These are phyloP conservation scores for Echeneis naucrates DNA, from an alignment of 2,797 vertebrate species.

Conservation along the genomic window DNA sequence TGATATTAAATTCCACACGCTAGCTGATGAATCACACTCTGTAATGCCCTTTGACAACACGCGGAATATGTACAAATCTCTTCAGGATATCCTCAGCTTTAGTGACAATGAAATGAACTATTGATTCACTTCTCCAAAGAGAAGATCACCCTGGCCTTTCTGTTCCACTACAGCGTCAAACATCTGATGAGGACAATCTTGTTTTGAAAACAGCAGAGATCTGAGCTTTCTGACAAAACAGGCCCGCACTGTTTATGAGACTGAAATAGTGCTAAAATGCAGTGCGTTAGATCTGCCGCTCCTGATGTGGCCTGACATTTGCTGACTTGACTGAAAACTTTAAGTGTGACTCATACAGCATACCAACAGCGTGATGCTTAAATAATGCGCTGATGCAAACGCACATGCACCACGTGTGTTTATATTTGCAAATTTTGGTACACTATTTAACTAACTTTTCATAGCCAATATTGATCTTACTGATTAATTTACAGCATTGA, in stretches of 20 bases:
- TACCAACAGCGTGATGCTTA: too few relatives aligned
- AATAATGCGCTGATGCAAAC: too few relatives aligned
- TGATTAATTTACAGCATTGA: neutral
- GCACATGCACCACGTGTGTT: too few relatives aligned
- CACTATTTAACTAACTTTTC: neutral
- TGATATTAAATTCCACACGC: neutral
- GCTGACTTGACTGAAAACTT: too few relatives aligned
- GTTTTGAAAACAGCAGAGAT: neutral
- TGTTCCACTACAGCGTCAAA: neutral
- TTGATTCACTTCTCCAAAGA: neutral
- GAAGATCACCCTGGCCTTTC: neutral
- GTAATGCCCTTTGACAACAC: too few relatives aligned
- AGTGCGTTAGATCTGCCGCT: too few relatives aligned
- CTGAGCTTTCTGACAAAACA: neutral
- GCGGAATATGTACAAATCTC: too few relatives aligned
- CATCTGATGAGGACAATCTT: neutral
- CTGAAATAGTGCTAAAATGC: too few relatives aligned
- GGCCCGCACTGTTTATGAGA: too few relatives aligned
- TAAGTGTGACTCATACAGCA: too few relatives aligned
- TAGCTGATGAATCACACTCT: neutral
- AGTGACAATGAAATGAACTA: neutral
- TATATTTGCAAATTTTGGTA: neutral
- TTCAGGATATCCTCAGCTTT: neutral
- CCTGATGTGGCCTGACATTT: too few relatives aligned
- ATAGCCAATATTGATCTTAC: neutral